Percentiles rank a stretch among this genome's conserved stretches.
Evolutionary conservation across 2,113 vertebrate genomes (phyloP).

Genomic region (Thalassarche chlororhynchos): DNA sequence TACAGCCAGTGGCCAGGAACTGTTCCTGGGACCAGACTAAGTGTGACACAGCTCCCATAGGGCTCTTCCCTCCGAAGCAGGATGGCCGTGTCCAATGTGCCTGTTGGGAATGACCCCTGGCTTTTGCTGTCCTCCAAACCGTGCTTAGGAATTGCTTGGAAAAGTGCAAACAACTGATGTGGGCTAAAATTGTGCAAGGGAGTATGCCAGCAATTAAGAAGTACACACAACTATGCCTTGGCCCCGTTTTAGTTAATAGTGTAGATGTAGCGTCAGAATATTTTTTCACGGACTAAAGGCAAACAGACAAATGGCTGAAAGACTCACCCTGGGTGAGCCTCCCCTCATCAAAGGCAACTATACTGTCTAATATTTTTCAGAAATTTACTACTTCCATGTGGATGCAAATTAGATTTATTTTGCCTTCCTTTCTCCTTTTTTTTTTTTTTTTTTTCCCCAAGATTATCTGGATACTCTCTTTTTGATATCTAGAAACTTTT

Average conservation of each 20-base stretch:
- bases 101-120: neutral
- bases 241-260: neutral
- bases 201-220: neutral
- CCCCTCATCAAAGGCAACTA: neutral
- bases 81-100: neutral
- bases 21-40: neutral
- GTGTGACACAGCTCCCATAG: neutral
- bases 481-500: neutral
- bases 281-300: neutral
- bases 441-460: rapidly evolving
- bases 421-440: neutral
- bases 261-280: neutral
- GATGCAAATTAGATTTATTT: neutral
- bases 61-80: neutral
- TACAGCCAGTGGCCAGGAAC: neutral
- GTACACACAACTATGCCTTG: neutral
- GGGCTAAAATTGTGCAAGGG: neutral
- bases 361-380: neutral
- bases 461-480: neutral
- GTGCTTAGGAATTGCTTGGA: neutral
- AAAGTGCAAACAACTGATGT: neutral
- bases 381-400: neutral
- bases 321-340: neutral
- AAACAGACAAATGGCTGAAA: neutral
- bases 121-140: neutral